Conservation (phyloP, 2,113 vertebrate species). For the Nannobrachium achirus region DNA sequence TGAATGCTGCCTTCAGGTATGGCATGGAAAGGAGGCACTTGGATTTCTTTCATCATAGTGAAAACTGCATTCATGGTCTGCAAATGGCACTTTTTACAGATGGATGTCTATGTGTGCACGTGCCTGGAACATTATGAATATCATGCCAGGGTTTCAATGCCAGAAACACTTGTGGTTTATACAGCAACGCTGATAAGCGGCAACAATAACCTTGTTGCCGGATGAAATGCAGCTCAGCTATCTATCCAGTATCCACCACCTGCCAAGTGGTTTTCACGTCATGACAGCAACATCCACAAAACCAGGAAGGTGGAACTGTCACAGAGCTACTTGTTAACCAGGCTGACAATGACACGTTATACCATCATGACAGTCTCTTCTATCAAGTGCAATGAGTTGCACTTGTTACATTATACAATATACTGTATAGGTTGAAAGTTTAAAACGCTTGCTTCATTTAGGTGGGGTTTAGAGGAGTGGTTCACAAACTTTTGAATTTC, state of each 20-base stretch:
- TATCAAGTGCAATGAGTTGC: conserved; percentile 35
- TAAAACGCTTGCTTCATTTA: too few species aligned
- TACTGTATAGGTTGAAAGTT: too few species aligned
- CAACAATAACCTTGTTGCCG: background rate
- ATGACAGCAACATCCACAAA: conserved; percentile 6
- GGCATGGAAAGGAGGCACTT: too few species aligned
- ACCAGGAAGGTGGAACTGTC: conserved; percentile 14
- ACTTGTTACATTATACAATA: conserved; percentile 12
- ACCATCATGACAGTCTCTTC: conserved; percentile 17
- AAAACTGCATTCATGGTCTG: too few species aligned
- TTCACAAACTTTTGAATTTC: too few species aligned
- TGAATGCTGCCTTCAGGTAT: too few species aligned
- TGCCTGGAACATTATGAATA: conserved; percentile 42
- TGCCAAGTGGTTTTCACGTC: conserved; percentile 36
- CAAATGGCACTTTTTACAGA: too few species aligned
- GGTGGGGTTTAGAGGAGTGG: too few species aligned
- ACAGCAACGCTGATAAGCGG: conserved; percentile 17
- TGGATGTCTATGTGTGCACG: too few species aligned
- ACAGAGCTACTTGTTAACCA: conserved; percentile 26
- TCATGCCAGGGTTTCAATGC: conserved; percentile 40
- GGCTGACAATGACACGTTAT: background rate
- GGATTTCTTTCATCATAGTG: too few species aligned
- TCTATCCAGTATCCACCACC: background rate
- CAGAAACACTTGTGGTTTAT: conserved; percentile 1
- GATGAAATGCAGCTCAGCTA: background rate